A percentile compares a stretch with the other conserved stretches of the same genome.
phyloP scores from a whole-genome alignment of 2,113 vertebrate genomes.

The Oostethus manadensis region DNA sequence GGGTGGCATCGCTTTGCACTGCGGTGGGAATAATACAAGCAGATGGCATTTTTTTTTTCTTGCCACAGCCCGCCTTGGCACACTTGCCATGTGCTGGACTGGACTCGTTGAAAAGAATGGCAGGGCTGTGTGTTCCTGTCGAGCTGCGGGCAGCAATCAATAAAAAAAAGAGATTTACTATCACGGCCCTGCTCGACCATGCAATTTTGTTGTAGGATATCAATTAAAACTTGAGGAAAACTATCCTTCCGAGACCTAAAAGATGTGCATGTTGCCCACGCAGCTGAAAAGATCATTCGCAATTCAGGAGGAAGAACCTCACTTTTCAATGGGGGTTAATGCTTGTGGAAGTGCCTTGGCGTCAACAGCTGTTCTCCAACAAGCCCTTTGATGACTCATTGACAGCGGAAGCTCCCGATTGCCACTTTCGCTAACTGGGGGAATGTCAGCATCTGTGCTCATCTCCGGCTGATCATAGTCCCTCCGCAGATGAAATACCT shows the following conservation, averaged over 20 bases:
- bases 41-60: background rate
- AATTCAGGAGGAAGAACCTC: constrained; percentile 16
- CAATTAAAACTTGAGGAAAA: constrained; percentile 12
- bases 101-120: background rate
- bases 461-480: constrained; percentile 46
- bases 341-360: constrained; percentile 54
- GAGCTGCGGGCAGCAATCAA: background rate
- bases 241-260: constrained; percentile 34
- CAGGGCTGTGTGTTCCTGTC: background rate
- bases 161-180: constrained; percentile 6
- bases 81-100: background rate
- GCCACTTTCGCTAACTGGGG: constrained; percentile 57
- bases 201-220: constrained; percentile 2
- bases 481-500: constrained; percentile 49
- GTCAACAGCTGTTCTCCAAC: constrained; percentile 68
- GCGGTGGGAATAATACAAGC: background rate
- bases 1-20: background rate
- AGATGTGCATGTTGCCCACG: constrained; percentile 34
- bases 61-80: background rate
- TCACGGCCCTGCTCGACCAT: constrained; percentile 9
- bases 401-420: constrained; percentile 55
- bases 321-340: constrained; percentile 45
- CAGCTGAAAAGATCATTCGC: constrained; percentile 43
- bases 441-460: constrained; percentile 50
- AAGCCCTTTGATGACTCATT: constrained; percentile 66